Conservation (phyloP, 1,140 invertebrate species). For the Sarcophaga bullata region DNA sequence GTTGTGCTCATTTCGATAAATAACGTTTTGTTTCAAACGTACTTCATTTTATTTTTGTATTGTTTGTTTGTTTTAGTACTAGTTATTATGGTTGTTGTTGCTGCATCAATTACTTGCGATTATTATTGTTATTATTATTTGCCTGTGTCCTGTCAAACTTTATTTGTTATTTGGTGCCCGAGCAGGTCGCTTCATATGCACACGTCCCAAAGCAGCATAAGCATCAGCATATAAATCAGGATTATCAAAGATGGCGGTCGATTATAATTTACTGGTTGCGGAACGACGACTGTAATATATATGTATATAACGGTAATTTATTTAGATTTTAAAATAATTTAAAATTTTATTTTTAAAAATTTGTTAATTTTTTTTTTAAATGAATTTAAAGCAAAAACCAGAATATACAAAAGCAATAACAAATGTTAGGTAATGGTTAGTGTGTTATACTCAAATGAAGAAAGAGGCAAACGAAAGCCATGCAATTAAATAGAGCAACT, state of each 20-base stretch:
- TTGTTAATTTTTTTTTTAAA: too few relatives aligned
- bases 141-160: constrained; percentile 69
- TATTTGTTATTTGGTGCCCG: constrained; percentile 69
- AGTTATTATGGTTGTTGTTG: neutral
- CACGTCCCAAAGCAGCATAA: constrained; percentile 72
- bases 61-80: constrained; percentile 49
- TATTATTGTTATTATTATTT: too few relatives aligned
- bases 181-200: constrained; percentile 66
- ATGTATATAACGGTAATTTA: neutral
- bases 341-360: too few relatives aligned
- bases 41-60: constrained; percentile 30
- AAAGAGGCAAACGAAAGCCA: too few relatives aligned
- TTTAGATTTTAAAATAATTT: constrained; percentile 18
- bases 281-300: constrained; percentile 70
- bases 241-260: constrained; percentile 68
- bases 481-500: too few relatives aligned
- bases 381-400: too few relatives aligned
- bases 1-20: neutral
- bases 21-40: neutral
- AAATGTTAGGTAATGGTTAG: neutral
- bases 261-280: constrained; percentile 70
- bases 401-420: neutral
- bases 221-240: constrained; percentile 71
- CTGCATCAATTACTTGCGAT: neutral
- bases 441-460: neutral